Evolutionary conservation across 2,113 vertebrate species (phyloP), one percentile per base, ranked within the genome.

Genomic region (Garra rufa): DNA sequence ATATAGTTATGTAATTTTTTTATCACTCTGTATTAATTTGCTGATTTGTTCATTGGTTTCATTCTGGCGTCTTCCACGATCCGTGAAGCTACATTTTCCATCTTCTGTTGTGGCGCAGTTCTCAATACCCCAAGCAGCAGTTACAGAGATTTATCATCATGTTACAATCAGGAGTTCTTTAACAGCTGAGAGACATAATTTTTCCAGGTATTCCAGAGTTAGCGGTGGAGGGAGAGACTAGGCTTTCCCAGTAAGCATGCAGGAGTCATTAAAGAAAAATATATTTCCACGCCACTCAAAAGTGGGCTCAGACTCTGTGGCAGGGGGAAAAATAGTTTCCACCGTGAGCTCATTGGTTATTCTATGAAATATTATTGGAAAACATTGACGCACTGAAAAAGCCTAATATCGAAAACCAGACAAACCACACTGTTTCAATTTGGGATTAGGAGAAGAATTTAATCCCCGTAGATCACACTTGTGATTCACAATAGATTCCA

Each of bases 281-380:
- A 94, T 93, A 94, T 94, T 90, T 91, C 89, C 82, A 89, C 85
- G 87, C 92, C 92, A 91, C 93, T 95, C 91, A 89, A 92, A 94
- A 92, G 92, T 87, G 87, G 93, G 89, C 91, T 94, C 90, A 85
- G 93, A 91, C 87, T 93, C 91, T 83, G 91, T 92, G 91, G 89
- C 90, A 91, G 84, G 87, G 86, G 87, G 87, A 89, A 88, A 90
- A 92, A 94, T 95, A 94, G 83, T 95, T 96, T 95, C 94, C 95
- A 94, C 76, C 85, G 85, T 96, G 93, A 95, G 90, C 88, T 95
- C 92, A 97, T 95, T 89, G 93, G 90, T 92, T 93, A 91, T 94
- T 94, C 89, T 79, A 88, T 91, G 80, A 90, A 94, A 91, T 89
- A 93, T 82, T 88, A 84, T 89, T 82, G 92, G 91, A 93, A 94